Conservation (phyloP, 2,888 invertebrate genomes). For the Drosophila paramelanica region DNA sequence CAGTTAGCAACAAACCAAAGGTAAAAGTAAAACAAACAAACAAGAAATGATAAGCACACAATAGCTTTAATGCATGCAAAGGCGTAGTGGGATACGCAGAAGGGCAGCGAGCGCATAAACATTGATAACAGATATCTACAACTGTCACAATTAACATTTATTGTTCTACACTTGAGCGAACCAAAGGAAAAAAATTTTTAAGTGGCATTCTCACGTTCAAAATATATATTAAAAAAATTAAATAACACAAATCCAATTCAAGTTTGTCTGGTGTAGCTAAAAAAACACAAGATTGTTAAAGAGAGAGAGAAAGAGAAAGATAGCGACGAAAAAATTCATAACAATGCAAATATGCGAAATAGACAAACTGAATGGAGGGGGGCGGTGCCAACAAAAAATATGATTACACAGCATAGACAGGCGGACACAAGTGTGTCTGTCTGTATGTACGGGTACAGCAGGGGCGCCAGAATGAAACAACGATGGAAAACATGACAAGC, state of each 20-base stretch:
- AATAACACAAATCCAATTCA: slow-evolving; percentile 40
- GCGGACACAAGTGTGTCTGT: slow-evolving; percentile 30
- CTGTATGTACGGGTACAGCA: slow-evolving; percentile 61
- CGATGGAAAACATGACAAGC: slow-evolving; percentile 72
- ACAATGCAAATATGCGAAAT: slow-evolving; percentile 70
- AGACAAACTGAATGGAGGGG: slow-evolving; percentile 39
- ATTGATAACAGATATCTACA: slow-evolving; percentile 43
- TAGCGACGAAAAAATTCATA: slow-evolving; percentile 50
- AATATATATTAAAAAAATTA: neutral
- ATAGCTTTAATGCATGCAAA: slow-evolving; percentile 11
- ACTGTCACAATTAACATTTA: slow-evolving; percentile 45
- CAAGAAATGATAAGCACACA: slow-evolving; percentile 38
- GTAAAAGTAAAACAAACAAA: slow-evolving; percentile 50
- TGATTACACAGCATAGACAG: slow-evolving; percentile 60
- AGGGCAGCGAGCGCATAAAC: slow-evolving; percentile 14
- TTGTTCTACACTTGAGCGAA: slow-evolving; percentile 25
- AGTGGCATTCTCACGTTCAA: slow-evolving; percentile 35
- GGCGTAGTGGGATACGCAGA: neutral
- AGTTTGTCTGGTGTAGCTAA: slow-evolving; percentile 26
- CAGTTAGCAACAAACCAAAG: slow-evolving; percentile 68
- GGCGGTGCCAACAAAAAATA: slow-evolving; percentile 36
- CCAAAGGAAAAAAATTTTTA: slow-evolving; percentile 38
- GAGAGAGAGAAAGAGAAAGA: slow-evolving; percentile 30
- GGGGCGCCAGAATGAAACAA: slow-evolving; percentile 67
- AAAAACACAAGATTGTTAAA: slow-evolving; percentile 25